Base-by-base conservation (phyloP, 2,888 invertebrate species). In the Polyommatus iphigenia region DNA sequence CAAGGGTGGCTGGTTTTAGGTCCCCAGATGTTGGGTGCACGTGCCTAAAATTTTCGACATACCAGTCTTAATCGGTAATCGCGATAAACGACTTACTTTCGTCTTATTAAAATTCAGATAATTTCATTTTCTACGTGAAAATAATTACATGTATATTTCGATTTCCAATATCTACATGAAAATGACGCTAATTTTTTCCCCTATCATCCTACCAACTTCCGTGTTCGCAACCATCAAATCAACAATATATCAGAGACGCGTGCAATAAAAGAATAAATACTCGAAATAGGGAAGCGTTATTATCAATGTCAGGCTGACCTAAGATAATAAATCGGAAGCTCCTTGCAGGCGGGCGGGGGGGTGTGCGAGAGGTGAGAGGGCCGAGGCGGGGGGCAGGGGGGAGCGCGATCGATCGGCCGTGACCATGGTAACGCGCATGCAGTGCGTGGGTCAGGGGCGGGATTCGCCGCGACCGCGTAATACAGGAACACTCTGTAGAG, bases 361-460 rank as follows among this genome's bases (percentile, higher is more conserved):
- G 4, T 20, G 13, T 24, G 29, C 6, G 67, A 32, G 67, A 13
- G 13, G 15, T 6, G 18, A 20, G 6, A 32, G 29, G 24, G 13
- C 13, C 20, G 62, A 13, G 4, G 67, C 1, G 67, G 4, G 62
- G 13, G 67, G 24, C 13, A 13, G 20, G 29, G 67, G 62, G 13
- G 4, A 15, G 6, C 6, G 80, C 80, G 83, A 92, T 92, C 91
- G 92, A 90, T 91, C 90, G 92, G 83, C 91, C 91, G 91, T 93
- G 91, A 88, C 92, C 90, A 91, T 93, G 91, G 90, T 87, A 91
- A 91, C 91, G 89, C 84, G 82, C 80, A 79, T 85, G 83, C 82
- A 85, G 86, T 88, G 89, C 88, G 90, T 87, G 91, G 92, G 92
- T 92, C 92, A 92, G 88, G 92, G 91, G 87, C 90, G 87, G 83